Evolutionary conservation across 2,113 vertebrate genomes (phyloP), one percentile per base, ranked within the genome.

Genomic region (Callionymus lyra): DNA sequence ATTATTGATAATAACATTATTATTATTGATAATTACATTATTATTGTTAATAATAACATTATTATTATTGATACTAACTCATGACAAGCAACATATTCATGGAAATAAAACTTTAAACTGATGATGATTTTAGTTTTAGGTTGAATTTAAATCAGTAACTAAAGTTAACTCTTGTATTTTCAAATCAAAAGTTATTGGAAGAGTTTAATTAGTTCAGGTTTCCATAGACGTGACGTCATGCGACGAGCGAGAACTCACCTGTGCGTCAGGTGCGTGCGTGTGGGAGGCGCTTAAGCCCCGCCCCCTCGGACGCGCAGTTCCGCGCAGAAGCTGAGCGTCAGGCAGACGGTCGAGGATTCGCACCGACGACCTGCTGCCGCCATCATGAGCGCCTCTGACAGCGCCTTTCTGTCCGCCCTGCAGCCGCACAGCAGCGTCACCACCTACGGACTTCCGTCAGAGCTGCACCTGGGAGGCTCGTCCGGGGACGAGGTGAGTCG

Each of bases 371-470:
- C 17, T 34, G 9, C 9, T 12, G 1, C 11, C 21, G 21, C 15
- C 56, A 34, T 43, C 34, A 84, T 84, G 82, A 81, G 51, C 31
- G 50, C 33, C 19, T 63, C 79, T 54, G 83, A 87, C 0, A 61
- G 6, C 34, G 65, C 54, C 0, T 86, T 87, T 65, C 16, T 76
- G 10, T 66, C 85, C 50, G 68, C 82, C 14, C 34, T 87, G 10
- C 82, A 87, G 84, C 83, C 83, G 47, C 78, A 81, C 58, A 63
- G 15, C 12, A 31, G 63, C 11, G 82, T 84, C 21, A 82, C 74
- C 50, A 84, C 81, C 10, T 86, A 86, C 53, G 85, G 70, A 0
- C 57, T 85, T 12, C 84, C 82, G 54, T 53, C 81, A 0, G 81
- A 83, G 0, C 27, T 46, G 14, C 72, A 76, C 6, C 52, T 83